These are phyloP conservation scores for Hybognathus amarus DNA, from an alignment of 2,797 vertebrate species.

Conservation along the genomic window DNA sequence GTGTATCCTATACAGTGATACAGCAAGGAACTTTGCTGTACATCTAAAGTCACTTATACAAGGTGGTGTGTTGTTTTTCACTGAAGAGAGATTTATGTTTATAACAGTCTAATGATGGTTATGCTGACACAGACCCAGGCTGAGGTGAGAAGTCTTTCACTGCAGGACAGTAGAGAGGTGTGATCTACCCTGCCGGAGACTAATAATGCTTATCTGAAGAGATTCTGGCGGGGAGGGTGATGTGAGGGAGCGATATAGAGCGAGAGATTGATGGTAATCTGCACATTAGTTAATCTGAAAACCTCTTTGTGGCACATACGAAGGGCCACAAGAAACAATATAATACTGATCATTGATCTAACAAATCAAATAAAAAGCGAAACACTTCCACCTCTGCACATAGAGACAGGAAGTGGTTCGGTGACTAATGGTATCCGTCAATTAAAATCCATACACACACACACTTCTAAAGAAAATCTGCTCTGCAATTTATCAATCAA, in stretches of 20 bases:
- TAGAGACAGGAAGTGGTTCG: conserved; percentile 68
- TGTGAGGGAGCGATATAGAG: conserved; percentile 49
- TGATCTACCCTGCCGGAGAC: conserved; percentile 55
- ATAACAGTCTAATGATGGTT: conserved; percentile 31
- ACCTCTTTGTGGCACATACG: conserved; percentile 76
- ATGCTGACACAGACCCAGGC: conserved; percentile 31
- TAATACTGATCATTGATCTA: conserved; percentile 79
- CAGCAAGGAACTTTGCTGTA: background rate
- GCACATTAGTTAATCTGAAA: conserved; percentile 87
- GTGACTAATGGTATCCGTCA: conserved; percentile 67
- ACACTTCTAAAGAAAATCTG: conserved; percentile 42
- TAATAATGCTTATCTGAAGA: conserved; percentile 66
- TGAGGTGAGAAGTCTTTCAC: conserved; percentile 43
- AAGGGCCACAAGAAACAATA: conserved; percentile 72
- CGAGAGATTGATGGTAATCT: conserved; percentile 83
- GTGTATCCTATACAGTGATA: background rate
- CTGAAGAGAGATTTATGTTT: conserved; percentile 15
- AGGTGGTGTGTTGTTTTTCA: background rate
- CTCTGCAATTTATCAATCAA: conserved; percentile 42
- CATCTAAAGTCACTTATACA: background rate
- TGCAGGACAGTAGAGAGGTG: conserved; percentile 41
- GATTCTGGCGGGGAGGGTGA: conserved; percentile 21
- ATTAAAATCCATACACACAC: conserved; percentile 64
- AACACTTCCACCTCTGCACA: conserved; percentile 67
- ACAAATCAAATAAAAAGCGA: conserved; percentile 79